phyloP scores from a whole-genome alignment of 2,113 vertebrate genomes.

The Cavia aperea region DNA sequence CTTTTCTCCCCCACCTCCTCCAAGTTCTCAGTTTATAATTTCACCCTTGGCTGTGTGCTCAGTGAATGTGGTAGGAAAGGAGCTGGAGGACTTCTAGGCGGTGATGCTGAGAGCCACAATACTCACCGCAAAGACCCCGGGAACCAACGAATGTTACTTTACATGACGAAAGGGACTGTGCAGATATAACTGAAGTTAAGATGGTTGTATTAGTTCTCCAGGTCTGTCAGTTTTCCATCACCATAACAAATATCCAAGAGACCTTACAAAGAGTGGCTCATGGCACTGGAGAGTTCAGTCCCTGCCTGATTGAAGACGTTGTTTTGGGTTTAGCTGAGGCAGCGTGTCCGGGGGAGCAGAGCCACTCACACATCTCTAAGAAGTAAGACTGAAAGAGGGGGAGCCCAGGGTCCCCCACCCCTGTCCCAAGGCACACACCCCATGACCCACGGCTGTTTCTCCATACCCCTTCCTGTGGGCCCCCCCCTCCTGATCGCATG shows the following conservation, averaged over 20 bases:
- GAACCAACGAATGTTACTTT: not conserved
- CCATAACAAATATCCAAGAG: not conserved
- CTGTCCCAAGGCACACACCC: not conserved
- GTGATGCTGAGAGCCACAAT: not conserved
- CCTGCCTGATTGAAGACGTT: not conserved
- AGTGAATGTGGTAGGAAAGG: not conserved
- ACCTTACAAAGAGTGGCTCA: not conserved
- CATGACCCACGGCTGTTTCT: not conserved
- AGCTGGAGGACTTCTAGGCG: not conserved
- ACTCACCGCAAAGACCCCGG: not conserved
- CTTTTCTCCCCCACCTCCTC: not conserved
- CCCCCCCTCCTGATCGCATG: not conserved
- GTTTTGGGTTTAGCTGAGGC: not conserved
- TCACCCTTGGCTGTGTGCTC: not conserved
- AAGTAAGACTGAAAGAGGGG: not conserved
- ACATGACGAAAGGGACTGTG: not conserved
- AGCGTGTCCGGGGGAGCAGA: not conserved
- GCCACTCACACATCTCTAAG: not conserved
- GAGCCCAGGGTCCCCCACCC: no score
- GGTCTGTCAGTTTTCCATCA: not conserved
- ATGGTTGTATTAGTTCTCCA: not conserved
- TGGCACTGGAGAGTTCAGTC: not conserved
- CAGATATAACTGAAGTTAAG: not conserved
- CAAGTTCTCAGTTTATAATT: not conserved
- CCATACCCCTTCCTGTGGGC: not conserved